A percentile compares a stretch with the other conserved stretches of the same genome.
These are phyloP conservation scores for Archocentrus centrarchus DNA, from an alignment of 2,113 vertebrate species.

Conservation along the genomic window DNA sequence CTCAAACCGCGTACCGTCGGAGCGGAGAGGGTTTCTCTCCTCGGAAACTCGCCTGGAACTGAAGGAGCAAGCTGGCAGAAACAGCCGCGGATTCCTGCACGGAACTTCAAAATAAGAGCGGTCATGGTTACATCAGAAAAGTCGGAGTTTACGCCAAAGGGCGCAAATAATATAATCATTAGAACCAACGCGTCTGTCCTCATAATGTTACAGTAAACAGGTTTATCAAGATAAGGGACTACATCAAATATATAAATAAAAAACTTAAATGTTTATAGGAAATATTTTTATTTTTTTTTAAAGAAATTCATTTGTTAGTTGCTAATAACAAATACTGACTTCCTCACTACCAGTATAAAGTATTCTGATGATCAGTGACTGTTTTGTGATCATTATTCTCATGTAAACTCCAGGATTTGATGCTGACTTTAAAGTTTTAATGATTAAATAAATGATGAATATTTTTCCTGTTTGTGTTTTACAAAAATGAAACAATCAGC, in stretches of 20 bases:
- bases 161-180: background rate
- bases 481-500: background rate
- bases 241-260: background rate
- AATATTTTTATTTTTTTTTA: too few species aligned
- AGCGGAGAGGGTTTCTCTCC: background rate
- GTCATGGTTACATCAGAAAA: rapidly evolving
- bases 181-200: background rate
- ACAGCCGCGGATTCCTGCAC: background rate
- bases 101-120: constrained; percentile 42
- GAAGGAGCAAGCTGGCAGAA: background rate
- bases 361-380: too few species aligned
- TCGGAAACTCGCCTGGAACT: background rate
- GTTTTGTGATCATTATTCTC: background rate
- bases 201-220: background rate
- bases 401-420: background rate
- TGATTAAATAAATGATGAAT: background rate
- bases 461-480: background rate
- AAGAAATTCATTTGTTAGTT: too few species aligned
- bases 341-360: background rate
- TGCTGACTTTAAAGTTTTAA: background rate
- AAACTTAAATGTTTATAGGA: too few species aligned
- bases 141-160: background rate
- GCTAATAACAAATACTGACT: background rate
- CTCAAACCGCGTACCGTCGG: background rate
- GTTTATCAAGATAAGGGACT: background rate